These are phyloP conservation scores for Pseudocheirus occidentalis DNA, from an alignment of 2,797 vertebrate genomes.

Conservation along the genomic window DNA sequence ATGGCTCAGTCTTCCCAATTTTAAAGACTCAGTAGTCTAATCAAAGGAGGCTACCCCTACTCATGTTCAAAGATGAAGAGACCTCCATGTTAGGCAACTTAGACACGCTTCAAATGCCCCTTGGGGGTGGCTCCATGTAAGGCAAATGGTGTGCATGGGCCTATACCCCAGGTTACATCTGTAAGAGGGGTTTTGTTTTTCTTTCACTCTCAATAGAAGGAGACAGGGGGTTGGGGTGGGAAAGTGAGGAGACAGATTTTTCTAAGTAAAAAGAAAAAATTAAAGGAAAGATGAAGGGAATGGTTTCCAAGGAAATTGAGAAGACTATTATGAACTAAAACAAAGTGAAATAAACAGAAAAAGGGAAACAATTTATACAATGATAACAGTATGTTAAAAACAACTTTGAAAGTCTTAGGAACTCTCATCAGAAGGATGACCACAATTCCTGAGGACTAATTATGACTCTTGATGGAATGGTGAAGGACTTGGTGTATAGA, in stretches of 20 bases:
- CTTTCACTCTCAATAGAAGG: not conserved
- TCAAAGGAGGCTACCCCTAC: too few relatives aligned
- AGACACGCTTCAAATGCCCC: not conserved
- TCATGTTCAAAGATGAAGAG: too few relatives aligned
- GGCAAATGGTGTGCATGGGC: not conserved
- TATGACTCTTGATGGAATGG: not conserved
- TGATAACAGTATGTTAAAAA: too few relatives aligned
- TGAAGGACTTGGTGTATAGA: not conserved
- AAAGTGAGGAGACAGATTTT: not conserved
- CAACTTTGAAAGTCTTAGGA: too few relatives aligned
- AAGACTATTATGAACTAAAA: not conserved
- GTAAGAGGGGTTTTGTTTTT: not conserved
- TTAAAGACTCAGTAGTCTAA: not conserved
- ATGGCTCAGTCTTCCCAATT: not conserved
- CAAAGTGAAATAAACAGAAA: not conserved
- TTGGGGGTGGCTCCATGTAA: not conserved
- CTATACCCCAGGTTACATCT: not conserved
- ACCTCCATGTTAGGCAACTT: not conserved
- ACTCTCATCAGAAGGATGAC: too few relatives aligned
- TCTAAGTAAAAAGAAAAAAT: not conserved
- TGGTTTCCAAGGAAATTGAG: not conserved
- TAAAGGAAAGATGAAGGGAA: not conserved
- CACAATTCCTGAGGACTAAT: too few relatives aligned
- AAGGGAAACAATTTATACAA: too few relatives aligned
- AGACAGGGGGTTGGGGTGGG: not conserved